Evolutionary conservation across 2,797 vertebrate genomes (phyloP).

Genomic region (Tenualosa ilisha): DNA sequence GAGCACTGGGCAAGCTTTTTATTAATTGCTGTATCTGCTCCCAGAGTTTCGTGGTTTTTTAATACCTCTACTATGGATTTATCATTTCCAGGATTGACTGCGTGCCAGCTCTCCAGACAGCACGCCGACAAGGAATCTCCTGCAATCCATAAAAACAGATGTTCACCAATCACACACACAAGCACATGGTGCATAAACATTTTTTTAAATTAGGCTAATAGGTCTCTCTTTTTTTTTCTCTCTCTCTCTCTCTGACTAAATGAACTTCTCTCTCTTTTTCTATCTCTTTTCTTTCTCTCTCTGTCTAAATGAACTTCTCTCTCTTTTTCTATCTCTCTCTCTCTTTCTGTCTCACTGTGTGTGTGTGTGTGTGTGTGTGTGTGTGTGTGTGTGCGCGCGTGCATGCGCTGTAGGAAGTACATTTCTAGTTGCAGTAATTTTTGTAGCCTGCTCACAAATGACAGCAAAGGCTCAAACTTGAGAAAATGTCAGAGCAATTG

Average conservation of each 20-base stretch:
- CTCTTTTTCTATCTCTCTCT: too few species aligned
- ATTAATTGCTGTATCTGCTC: conserved; percentile 3
- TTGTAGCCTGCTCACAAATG: conserved; percentile 30
- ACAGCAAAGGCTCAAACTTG: conserved; percentile 47
- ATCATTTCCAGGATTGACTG: conserved; percentile 19
- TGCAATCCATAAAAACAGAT: conserved; percentile 14
- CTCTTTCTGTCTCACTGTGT: background rate
- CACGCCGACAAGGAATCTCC: background rate
- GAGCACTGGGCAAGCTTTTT: background rate
- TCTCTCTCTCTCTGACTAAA: too few species aligned
- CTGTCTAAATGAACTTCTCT: too few species aligned
- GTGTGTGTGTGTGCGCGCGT: background rate
- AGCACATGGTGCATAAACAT: conserved; percentile 16
- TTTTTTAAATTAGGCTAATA: conserved; percentile 21
- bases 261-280: too few species aligned
- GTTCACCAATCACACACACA: background rate
- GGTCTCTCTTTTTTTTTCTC: background rate
- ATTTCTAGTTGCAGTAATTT: conserved; percentile 1
- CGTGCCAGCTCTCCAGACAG: background rate
- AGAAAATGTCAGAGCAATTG: conserved; percentile 60
- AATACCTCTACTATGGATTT: conserved; percentile 13
- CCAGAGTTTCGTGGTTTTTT: background rate
- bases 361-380: background rate
- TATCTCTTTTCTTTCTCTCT: too few species aligned
- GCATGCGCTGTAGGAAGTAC: background rate